Conservation (phyloP, 2,797 vertebrate genomes). For the Alcedo atthis region DNA sequence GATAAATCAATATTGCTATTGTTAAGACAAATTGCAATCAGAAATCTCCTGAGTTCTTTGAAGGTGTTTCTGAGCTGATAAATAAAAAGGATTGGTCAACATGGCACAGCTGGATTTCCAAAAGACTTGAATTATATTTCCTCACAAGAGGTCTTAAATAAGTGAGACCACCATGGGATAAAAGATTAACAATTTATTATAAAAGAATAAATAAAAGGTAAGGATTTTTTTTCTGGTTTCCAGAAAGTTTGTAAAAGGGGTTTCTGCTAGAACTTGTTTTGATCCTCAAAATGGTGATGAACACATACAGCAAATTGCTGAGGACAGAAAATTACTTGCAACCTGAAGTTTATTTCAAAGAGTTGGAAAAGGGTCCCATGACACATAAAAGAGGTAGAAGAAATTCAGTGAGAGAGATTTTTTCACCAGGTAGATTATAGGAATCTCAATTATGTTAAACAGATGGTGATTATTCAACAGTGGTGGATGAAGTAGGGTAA, state of each 20-base stretch:
- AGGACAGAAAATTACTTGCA: not conserved
- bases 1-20: conserved; percentile 3
- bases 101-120: not conserved
- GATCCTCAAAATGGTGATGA: not conserved
- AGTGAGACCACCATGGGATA: not conserved
- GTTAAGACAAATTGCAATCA: not conserved
- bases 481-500: not conserved
- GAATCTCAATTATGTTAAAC: not conserved
- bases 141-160: not conserved
- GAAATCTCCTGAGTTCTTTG: conserved; percentile 7
- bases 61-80: not conserved
- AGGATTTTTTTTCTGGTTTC: not conserved
- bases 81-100: not conserved
- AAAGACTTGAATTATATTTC: not conserved
- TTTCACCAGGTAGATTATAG: not conserved
- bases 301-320: not conserved
- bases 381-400: not conserved
- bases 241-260: not conserved
- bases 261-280: not conserved
- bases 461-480: not conserved
- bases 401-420: not conserved
- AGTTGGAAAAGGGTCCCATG: not conserved
- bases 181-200: not conserved
- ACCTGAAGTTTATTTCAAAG: not conserved
- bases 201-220: not conserved